Evolutionary conservation across 2,113 vertebrate species (phyloP).

Genomic region (Lutjanus erythropterus): DNA sequence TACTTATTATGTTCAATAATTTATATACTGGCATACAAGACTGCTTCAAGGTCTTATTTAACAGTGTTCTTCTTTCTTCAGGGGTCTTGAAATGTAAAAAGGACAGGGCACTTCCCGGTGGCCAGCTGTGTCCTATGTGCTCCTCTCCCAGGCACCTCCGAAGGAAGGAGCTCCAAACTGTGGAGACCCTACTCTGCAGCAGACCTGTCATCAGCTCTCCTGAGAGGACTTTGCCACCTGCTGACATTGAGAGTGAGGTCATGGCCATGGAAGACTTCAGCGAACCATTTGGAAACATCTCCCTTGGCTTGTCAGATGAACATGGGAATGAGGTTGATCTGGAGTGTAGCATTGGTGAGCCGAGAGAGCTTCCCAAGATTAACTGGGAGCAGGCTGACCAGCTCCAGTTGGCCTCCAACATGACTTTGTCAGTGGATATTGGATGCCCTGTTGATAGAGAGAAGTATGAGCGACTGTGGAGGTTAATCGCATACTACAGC

Average conservation of each 20-base stretch:
- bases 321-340: conserved; percentile 90
- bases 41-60: background rate
- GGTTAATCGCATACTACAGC: conserved; percentile 94
- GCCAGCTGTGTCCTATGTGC: conserved; percentile 90
- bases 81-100: conserved; percentile 95
- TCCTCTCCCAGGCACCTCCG: conserved; percentile 82
- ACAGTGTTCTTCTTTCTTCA: conserved; percentile 47
- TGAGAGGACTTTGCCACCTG: conserved; percentile 60
- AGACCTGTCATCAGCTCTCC: conserved; percentile 85
- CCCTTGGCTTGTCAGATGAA: conserved; percentile 90
- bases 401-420: conserved; percentile 83
- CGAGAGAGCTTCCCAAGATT: conserved; percentile 70
- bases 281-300: conserved; percentile 83
- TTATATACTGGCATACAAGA: background rate
- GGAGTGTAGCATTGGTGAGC: conserved; percentile 82
- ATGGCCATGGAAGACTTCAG: conserved; percentile 71
- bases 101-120: conserved; percentile 87
- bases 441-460: conserved; percentile 88
- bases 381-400: conserved; percentile 83
- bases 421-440: conserved; percentile 85
- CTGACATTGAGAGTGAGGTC: conserved; percentile 67
- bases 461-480: conserved; percentile 91
- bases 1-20: background rate
- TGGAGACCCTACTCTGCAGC: conserved; percentile 83
- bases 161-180: conserved; percentile 80